Conservation (phyloP, 2,888 invertebrate species). For the Branchellion lobata region DNA sequence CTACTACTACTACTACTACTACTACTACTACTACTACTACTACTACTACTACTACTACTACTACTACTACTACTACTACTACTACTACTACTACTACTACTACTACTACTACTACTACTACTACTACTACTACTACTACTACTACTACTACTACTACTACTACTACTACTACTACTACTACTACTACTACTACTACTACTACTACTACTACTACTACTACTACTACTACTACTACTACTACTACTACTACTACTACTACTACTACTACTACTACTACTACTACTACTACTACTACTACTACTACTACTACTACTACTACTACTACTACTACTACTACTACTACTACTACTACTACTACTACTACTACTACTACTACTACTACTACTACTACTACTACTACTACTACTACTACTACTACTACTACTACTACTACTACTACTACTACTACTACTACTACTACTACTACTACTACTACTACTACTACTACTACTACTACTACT, state of each 20-base stretch:
- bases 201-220: constrained; percentile 5
- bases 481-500: constrained; percentile 9
- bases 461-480: constrained; percentile 9
- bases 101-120: constrained; percentile 1
- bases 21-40: constrained; percentile 6
- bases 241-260: constrained; percentile 6
- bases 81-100: constrained; percentile 6
- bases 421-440: constrained; percentile 9
- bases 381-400: constrained; percentile 9
- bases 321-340: constrained; percentile 9
- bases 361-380: constrained; percentile 5
- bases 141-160: background rate
- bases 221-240: constrained; percentile 5
- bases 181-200: constrained; percentile 9
- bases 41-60: constrained; percentile 9
- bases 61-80: constrained; percentile 9
- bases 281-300: constrained; percentile 9
- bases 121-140: constrained; percentile 9
- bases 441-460: constrained; percentile 5
- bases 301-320: constrained; percentile 9
- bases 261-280: constrained; percentile 5
- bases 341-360: constrained; percentile 5
- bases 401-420: constrained; percentile 5
- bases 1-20: constrained; percentile 9
- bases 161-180: constrained; percentile 2